Conservation (phyloP, 2,113 vertebrate genomes). For the Oxyura jamaicensis region DNA sequence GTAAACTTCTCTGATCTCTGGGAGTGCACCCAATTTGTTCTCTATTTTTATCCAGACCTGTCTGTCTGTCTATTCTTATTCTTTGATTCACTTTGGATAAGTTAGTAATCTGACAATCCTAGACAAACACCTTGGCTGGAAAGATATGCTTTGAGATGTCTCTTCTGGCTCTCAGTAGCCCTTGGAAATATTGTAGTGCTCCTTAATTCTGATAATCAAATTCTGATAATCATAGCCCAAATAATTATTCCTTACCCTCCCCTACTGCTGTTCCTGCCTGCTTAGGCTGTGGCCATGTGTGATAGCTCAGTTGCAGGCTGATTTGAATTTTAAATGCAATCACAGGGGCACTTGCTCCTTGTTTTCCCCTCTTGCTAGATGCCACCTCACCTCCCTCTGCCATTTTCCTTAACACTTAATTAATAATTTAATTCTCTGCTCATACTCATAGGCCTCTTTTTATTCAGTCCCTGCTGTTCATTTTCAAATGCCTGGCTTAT, state of each 20-base stretch:
- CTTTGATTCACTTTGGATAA: not conserved
- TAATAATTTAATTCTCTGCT: not conserved
- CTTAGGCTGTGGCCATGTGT: not conserved
- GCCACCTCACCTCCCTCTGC: not conserved
- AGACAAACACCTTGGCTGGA: not conserved
- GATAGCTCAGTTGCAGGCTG: not conserved
- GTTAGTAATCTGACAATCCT: not conserved
- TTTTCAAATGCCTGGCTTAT: not conserved
- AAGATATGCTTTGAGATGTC: not conserved
- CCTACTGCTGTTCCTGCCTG: not conserved
- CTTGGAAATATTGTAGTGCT: not conserved
- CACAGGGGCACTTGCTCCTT: not conserved
- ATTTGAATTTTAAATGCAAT: not conserved
- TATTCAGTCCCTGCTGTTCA: not conserved
- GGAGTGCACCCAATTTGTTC: not conserved
- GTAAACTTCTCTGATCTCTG: not conserved
- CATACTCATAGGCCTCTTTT: fast-evolving
- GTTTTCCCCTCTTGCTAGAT: not conserved
- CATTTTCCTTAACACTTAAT: not conserved
- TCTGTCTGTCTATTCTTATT: not conserved
- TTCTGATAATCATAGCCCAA: not conserved
- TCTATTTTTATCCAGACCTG: not conserved
- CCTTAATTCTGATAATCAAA: not conserved
- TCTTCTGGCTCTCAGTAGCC: not conserved
- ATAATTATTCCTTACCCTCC: not conserved